Evolutionary conservation across 23 tunicate genomes (phyloP).

Genomic region (Ascidia mentula): DNA sequence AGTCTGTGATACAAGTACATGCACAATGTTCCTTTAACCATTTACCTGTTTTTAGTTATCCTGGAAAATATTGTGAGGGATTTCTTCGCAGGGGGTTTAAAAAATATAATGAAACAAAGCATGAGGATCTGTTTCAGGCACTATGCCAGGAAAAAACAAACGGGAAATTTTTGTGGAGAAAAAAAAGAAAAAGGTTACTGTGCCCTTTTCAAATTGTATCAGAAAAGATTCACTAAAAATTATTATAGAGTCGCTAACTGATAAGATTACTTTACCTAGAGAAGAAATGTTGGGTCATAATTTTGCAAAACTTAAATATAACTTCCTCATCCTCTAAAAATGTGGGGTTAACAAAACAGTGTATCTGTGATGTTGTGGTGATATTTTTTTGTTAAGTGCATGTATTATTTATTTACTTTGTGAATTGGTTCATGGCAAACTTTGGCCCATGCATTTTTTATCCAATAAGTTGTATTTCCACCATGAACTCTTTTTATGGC

Average conservation of each 20-base stretch:
- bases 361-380: too few species aligned
- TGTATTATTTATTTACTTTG: not conserved
- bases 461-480: constrained; percentile 37
- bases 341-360: too few species aligned
- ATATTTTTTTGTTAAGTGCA: not conserved
- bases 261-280: not conserved
- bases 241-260: not conserved
- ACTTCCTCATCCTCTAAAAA: too few species aligned
- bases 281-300: constrained; percentile 1
- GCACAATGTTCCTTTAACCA: too few species aligned
- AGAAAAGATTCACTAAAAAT: not conserved
- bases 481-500: constrained; percentile 39
- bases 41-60: not conserved
- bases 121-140: not conserved
- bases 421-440: not conserved
- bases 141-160: not conserved
- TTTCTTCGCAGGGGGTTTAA: not conserved
- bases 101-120: not conserved
- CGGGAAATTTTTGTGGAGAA: not conserved
- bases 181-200: not conserved
- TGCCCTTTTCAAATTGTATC: not conserved
- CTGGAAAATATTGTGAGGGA: not conserved
- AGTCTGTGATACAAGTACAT: too few species aligned
- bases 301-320: not conserved
- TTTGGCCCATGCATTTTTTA: constrained; percentile 23